Conservation (phyloP, 2,888 invertebrate species). For the Tillus elongatus region DNA sequence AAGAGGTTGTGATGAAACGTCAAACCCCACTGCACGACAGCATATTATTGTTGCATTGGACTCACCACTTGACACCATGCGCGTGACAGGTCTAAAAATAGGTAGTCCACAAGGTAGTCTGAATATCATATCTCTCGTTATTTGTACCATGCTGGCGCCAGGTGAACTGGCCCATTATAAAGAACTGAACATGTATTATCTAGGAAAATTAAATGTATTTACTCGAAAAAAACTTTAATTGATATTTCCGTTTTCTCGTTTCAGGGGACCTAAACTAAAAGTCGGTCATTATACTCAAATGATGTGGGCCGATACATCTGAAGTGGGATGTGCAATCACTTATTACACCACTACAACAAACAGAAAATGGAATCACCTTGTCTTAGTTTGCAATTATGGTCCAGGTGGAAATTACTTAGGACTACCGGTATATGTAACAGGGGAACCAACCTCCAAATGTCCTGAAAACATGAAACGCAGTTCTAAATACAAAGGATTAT, state of each 20-base stretch:
- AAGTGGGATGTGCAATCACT: slow-evolving; percentile 34
- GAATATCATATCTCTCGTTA: no score
- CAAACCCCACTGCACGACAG: no score
- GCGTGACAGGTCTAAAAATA: no score
- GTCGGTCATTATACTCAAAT: slow-evolving; percentile 39
- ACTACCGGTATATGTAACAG: slow-evolving; percentile 32
- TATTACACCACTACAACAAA: slow-evolving; percentile 26
- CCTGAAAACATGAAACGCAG: slow-evolving; percentile 21
- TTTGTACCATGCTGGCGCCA: no score
- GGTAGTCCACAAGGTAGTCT: no score
- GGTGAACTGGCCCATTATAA: no score
- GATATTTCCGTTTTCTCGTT: slow-evolving; percentile 12
- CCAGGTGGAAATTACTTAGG: slow-evolving; percentile 37
- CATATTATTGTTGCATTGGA: no score
- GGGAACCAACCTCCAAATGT: slow-evolving; percentile 31
- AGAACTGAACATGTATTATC: no score
- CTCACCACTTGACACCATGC: no score
- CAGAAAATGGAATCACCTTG: slow-evolving; percentile 29
- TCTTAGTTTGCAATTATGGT: slow-evolving; percentile 38
- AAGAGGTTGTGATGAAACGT: no score
- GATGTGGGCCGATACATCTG: slow-evolving; percentile 35
- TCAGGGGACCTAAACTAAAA: slow-evolving; percentile 25
- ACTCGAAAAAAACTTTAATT: background rate
- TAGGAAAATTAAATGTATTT: no score
- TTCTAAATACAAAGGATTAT: slow-evolving; percentile 28